Base-by-base conservation (phyloP, 2,797 vertebrate genomes). In the Allobates femoralis region DNA sequence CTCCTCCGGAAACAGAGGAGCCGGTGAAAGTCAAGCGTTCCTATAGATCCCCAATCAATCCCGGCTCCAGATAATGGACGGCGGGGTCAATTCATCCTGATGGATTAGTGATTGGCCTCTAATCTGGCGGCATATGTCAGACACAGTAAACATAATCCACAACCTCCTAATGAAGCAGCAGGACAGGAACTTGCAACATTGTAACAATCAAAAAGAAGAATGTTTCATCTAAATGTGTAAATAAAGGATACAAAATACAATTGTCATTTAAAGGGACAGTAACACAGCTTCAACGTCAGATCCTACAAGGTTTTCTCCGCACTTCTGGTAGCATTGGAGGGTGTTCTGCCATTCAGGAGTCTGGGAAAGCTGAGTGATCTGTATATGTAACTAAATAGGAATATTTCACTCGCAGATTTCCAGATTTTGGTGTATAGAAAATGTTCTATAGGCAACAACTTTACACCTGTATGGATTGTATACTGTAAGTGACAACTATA, bases 71-170 rank as follows among this genome's bases (percentile, higher is more conserved):
- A n/a, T 21, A 73, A 56, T 37, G 81, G 32, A 34, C 32, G 58
- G 81, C 34, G 62, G 69, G 67, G 55, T 58, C 53, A 34, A 55
- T 30, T 18, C 0, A 55, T 16, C 18, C 53, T 15, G 34, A 64
- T 16, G 53, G 82, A 62, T 74, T 60, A 74, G 69, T 21, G 46
- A 83, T 64, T 64, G 53, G 56, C 71, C 69, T 46, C 16, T 37
- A 60, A 37, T 79, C 69, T 55, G 50, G 26, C 34, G 41, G 34
- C 51, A 69, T 73, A 69, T 82, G 46, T 34, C 28, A n/a, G 51
- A 73, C 30, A 58, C 51, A 64, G 55, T 56, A 60, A 16, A 60
- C 56, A 1, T 58, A 79, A 79, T 58, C 76, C 55, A 41, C 58
- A 79, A 79, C 46, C 56, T 58, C 55, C 34, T 41, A 79, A 41